Evolutionary conservation across 1,140 invertebrate species (phyloP).

Genomic region (Chrysopa pallens): DNA sequence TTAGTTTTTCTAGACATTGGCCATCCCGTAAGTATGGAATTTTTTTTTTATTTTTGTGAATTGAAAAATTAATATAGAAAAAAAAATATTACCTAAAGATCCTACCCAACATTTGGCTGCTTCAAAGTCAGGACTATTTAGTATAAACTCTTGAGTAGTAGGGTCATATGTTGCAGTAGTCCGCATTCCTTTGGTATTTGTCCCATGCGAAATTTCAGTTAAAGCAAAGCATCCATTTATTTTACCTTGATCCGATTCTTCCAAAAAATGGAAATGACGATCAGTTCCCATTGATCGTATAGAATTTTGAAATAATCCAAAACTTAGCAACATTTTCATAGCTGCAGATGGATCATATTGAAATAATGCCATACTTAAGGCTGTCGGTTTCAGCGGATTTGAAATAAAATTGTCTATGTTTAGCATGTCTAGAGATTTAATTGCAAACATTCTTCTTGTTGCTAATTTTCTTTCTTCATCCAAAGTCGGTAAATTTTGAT

Average conservation of each 20-base stretch:
- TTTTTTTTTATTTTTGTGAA: background rate
- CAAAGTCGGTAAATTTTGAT: conserved; percentile 20
- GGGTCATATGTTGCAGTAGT: conserved; percentile 83
- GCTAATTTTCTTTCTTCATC: conserved; percentile 43
- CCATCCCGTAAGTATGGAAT: background rate
- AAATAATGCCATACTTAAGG: conserved; percentile 4
- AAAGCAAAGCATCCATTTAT: conserved; percentile 70
- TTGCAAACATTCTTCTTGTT: conserved; percentile 35
- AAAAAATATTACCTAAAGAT: conserved; percentile 45
- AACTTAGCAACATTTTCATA: conserved; percentile 10
- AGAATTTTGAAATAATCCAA: conserved; percentile 38
- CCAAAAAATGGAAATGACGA: conserved; percentile 47
- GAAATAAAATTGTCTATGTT: conserved; percentile 32
- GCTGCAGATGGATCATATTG: conserved; percentile 6
- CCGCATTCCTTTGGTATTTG: conserved; percentile 76
- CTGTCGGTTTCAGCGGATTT: conserved; percentile 6
- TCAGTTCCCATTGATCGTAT: conserved; percentile 57
- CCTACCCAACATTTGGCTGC: conserved; percentile 92
- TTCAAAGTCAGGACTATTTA: conserved; percentile 84
- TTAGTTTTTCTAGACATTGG: conserved; percentile 4
- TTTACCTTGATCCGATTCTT: conserved; percentile 43
- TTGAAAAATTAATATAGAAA: background rate
- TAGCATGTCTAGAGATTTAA: conserved; percentile 44
- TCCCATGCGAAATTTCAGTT: conserved; percentile 90
- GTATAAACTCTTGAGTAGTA: conserved; percentile 55